Evolutionary conservation across 2,888 invertebrate species (phyloP).

Genomic region (Amphipoea oculea): DNA sequence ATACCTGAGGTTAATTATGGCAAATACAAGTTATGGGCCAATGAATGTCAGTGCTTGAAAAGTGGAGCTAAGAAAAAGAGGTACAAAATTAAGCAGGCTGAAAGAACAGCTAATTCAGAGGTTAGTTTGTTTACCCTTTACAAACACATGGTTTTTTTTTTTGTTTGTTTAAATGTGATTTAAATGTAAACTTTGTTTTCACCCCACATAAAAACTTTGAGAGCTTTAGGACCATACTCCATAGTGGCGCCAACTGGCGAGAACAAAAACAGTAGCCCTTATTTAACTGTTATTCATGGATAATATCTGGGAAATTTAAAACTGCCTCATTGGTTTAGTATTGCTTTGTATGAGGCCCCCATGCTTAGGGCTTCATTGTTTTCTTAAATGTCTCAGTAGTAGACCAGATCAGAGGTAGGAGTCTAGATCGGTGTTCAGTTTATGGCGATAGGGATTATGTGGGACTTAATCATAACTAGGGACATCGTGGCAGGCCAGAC

Average conservation of each 20-base stretch:
- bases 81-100: no score
- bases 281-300: background rate
- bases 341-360: background rate
- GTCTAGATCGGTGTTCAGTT: background rate
- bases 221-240: background rate
- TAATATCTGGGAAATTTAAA: background rate
- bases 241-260: background rate
- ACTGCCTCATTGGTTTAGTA: background rate
- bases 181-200: background rate
- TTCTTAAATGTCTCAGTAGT: background rate
- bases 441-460: background rate
- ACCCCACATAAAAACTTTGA: background rate
- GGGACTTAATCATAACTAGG: background rate
- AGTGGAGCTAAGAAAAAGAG: background rate
- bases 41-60: background rate
- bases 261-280: background rate
- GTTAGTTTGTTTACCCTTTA: background rate
- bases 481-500: no score
- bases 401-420: background rate
- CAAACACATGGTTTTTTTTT: background rate
- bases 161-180: background rate
- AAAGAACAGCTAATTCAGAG: background rate
- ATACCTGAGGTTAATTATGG: no score
- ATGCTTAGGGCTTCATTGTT: background rate
- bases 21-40: no score